These are phyloP conservation scores for Dreissena rostriformis DNA, from an alignment of 1,140 invertebrate genomes.

Conservation along the genomic window DNA sequence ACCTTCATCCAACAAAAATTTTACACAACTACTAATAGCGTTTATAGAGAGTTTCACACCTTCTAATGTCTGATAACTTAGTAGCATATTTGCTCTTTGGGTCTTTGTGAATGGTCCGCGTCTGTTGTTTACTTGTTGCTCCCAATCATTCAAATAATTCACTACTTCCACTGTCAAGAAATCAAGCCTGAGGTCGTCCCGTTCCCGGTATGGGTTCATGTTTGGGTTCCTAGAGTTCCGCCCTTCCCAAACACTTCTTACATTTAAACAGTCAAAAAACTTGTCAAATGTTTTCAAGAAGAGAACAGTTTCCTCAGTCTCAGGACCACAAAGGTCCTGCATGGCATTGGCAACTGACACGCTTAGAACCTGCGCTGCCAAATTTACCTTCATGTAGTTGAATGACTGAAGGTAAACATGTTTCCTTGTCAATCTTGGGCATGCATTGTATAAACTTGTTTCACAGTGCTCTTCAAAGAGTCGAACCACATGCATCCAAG, in stretches of 20 bases:
- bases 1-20: background rate
- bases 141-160: slow-evolving; percentile 2
- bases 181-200: background rate
- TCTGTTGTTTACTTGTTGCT: background rate
- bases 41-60: background rate
- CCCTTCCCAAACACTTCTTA: slow-evolving; percentile 50
- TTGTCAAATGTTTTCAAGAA: slow-evolving; percentile 61
- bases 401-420: slow-evolving; percentile 23
- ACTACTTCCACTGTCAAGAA: background rate
- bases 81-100: background rate
- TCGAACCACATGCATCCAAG: slow-evolving; percentile 53
- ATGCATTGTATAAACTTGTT: background rate
- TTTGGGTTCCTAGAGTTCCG: slow-evolving; percentile 51
- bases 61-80: slow-evolving; percentile 3
- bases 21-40: slow-evolving; percentile 3
- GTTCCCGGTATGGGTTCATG: slow-evolving; percentile 25
- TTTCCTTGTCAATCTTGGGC: slow-evolving; percentile 23
- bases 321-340: slow-evolving; percentile 8
- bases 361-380: slow-evolving; percentile 52
- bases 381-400: slow-evolving; percentile 34
- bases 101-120: background rate
- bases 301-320: slow-evolving; percentile 37
- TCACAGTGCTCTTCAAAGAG: slow-evolving; percentile 59
- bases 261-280: slow-evolving; percentile 66
- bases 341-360: slow-evolving; percentile 48